phyloP scores from a whole-genome alignment of 2,113 vertebrate species.

The Cheilinus undulatus region DNA sequence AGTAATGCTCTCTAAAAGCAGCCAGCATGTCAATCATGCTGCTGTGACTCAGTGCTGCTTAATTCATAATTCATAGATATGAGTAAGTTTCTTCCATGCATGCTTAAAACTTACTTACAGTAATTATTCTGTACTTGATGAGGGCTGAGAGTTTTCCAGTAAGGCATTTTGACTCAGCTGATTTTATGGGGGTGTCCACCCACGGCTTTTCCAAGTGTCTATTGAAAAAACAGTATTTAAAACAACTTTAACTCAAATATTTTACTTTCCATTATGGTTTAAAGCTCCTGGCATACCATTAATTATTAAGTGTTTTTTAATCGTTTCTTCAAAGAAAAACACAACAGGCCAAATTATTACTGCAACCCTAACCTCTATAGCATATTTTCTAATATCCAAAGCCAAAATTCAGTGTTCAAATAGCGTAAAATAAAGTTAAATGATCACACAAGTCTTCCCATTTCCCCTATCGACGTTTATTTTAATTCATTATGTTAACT shows the following conservation, averaged over 20 bases:
- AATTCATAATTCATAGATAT: not conserved
- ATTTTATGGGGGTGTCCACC: slow-evolving; percentile 37
- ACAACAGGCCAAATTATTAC: no score
- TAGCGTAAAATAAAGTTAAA: slow-evolving; percentile 23
- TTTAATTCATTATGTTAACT: slow-evolving; percentile 52
- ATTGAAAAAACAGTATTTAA: slow-evolving; percentile 11
- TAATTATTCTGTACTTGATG: not conserved
- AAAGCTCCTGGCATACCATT: no score
- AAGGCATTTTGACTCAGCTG: slow-evolving; percentile 30
- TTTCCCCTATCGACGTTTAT: slow-evolving; percentile 61
- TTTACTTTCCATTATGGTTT: no score
- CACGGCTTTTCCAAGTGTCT: slow-evolving; percentile 16
- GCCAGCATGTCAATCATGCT: not conserved
- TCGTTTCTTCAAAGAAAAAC: no score
- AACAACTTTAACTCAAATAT: slow-evolving; percentile 22
- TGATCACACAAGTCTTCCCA: slow-evolving; percentile 10
- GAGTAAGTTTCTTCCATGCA: not conserved
- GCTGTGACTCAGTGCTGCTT: not conserved
- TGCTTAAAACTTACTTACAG: slow-evolving; percentile 6
- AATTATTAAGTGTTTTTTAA: no score
- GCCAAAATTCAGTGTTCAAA: not conserved
- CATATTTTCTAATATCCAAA: no score
- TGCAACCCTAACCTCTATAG: no score
- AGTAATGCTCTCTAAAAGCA: not conserved
- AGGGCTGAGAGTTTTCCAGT: slow-evolving; percentile 33